Evolutionary conservation across 2,797 vertebrate species (phyloP), one percentile per base, ranked within the genome.

Genomic region (Diglossa cyanea): DNA sequence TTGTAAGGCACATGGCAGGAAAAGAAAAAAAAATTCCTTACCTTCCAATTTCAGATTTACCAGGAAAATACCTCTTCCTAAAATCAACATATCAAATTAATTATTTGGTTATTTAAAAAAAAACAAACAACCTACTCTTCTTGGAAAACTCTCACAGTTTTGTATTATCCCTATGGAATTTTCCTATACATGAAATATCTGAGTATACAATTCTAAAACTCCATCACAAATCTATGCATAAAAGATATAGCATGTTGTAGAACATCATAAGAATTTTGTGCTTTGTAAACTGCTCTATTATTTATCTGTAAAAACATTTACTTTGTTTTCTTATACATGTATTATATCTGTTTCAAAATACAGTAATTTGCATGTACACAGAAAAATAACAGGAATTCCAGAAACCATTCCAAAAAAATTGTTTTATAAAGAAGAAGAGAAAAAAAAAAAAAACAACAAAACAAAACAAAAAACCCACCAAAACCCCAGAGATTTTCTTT

Each of bases 21-120:
- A 17, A 17, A 26, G 30, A 50, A 55, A 25, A 55, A 55, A 47
- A 55, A 13, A 9, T 53, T 91, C 30, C 7, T 86, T 76, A 55
- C 10, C 9, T 67, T 61, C 24, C 17, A 50, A 42, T 53, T 31
- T 76, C 67, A 66, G 19, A 61, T 60, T 83, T 21, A 74, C 5
- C 4, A 54, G 31, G 21, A 80, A 93, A 91, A 80, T 17, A 24
- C 6, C 31, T 87, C 8, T 58, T 30, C 6, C 7, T 79, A 48
- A 73, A 51, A 51, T 33, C 40, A 62, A 10, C 9, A 15, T 55
- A 55, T 33, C 15, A 9, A 88, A 72, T 75, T 1, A 65, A 51
- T 40, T 0, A 28, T 47, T 68, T 54, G 1, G 1, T 40, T 61
- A 2, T 5, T 44, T 11, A 23, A 39, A n/a, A 63, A 33, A 47